These are phyloP conservation scores for Pseudomyrmex gracilis DNA, from an alignment of 1,140 invertebrate genomes.

Conservation along the genomic window DNA sequence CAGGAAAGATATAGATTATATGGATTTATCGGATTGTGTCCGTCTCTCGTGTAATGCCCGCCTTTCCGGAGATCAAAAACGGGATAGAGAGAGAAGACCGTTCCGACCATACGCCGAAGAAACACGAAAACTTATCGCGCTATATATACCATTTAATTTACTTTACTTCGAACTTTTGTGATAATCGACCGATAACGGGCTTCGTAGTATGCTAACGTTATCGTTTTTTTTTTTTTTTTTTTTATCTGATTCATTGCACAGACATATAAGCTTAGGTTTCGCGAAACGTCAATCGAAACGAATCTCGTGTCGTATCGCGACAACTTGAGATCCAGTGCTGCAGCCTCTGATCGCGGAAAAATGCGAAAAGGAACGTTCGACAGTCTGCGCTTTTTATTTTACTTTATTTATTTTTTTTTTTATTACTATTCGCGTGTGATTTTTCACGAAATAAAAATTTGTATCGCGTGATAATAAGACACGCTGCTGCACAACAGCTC, in stretches of 20 bases:
- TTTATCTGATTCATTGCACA: too few relatives aligned
- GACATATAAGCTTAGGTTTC: too few relatives aligned
- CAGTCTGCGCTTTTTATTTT: too few relatives aligned
- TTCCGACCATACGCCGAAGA: background rate
- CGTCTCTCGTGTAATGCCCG: too few relatives aligned
- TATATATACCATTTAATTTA: background rate
- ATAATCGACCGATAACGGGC: background rate
- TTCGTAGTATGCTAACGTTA: background rate
- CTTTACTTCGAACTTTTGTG: constrained; percentile 15
- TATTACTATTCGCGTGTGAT: too few relatives aligned
- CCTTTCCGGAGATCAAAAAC: too few relatives aligned
- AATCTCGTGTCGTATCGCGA: background rate
- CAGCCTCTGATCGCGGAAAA: background rate
- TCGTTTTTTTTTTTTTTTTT: too few relatives aligned
- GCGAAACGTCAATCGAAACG: background rate
- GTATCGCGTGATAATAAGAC: background rate
- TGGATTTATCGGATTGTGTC: too few relatives aligned
- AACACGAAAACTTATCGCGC: constrained; percentile 4
- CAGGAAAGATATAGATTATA: background rate
- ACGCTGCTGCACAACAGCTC: background rate
- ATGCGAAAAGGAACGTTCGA: background rate
- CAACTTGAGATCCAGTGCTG: background rate
- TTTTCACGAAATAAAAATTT: background rate
- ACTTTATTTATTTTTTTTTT: too few relatives aligned
- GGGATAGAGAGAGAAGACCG: background rate